These are phyloP conservation scores for Ailurus styani DNA, from an alignment of 2,113 vertebrate genomes.

Conservation along the genomic window DNA sequence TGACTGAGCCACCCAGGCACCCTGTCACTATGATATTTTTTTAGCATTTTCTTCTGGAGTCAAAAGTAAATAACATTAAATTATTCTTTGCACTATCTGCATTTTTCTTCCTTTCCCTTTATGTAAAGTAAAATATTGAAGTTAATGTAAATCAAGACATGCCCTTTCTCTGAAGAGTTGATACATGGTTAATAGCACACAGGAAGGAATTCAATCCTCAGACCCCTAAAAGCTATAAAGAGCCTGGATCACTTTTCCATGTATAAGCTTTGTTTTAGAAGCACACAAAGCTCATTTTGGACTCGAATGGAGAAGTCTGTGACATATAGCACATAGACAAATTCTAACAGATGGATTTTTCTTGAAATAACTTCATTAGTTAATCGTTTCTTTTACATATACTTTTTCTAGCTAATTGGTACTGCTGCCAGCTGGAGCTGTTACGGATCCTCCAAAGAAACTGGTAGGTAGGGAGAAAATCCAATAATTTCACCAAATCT, in stretches of 20 bases:
- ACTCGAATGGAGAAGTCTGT: neutral
- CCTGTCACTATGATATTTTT: neutral
- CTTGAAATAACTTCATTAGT: constrained; percentile 71
- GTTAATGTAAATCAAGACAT: neutral
- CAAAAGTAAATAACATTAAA: neutral
- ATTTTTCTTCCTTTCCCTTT: neutral
- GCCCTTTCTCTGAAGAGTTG: neutral
- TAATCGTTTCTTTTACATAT: constrained; percentile 61
- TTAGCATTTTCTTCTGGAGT: constrained; percentile 8
- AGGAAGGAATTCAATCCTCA: neutral
- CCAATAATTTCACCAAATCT: neutral
- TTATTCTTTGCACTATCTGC: neutral
- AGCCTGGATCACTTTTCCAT: neutral
- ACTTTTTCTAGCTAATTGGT: constrained; percentile 63
- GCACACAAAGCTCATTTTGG: neutral
- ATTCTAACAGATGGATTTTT: constrained; percentile 67
- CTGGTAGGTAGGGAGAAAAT: constrained; percentile 3
- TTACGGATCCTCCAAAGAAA: neutral
- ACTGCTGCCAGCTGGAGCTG: constrained; percentile 32
- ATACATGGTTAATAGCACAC: neutral
- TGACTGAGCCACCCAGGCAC: neutral
- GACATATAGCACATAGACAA: constrained; percentile 5
- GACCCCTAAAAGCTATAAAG: neutral
- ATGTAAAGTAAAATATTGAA: neutral
- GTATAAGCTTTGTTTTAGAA: neutral